Percentiles rank a stretch among this genome's conserved stretches.
These are phyloP conservation scores for Epizoanthus stellaris DNA, from an alignment of 92 coral and sea anemone genomes.

Conservation along the genomic window DNA sequence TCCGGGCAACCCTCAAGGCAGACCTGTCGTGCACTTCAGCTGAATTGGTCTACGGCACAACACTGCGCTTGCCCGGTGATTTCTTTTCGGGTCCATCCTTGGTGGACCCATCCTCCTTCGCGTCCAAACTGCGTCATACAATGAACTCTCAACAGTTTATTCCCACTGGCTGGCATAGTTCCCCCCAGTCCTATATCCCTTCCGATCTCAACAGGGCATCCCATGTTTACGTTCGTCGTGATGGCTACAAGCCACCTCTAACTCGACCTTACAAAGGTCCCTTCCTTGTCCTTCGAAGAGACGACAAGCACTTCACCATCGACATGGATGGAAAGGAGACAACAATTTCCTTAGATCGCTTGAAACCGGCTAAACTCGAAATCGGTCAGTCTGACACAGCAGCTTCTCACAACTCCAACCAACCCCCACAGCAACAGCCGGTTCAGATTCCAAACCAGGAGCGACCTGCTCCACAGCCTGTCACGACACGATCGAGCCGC, in stretches of 20 bases:
- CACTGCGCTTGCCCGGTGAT: too few species aligned
- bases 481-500: neutral
- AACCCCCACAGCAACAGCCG: too few species aligned
- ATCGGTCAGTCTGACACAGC: neutral
- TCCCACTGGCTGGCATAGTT: neutral
- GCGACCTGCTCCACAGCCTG: neutral
- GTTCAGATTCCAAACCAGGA: neutral
- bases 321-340: constrained; percentile 3
- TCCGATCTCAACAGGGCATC: neutral
- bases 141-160: neutral
- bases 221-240: neutral
- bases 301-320: neutral
- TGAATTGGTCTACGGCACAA: too few species aligned
- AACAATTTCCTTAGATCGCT: neutral
- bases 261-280: neutral
- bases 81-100: neutral
- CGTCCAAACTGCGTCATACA: neutral
- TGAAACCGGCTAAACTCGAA: constrained; percentile 11
- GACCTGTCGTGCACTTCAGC: neutral
- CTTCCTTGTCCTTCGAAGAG: constrained; percentile 1
- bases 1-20: constrained; percentile 1
- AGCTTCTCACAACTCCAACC: neutral
- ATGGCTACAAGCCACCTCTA: neutral
- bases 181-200: neutral
- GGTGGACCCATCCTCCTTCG: constrained; percentile 2